Percentiles rank a stretch among this genome's conserved stretches.
These are phyloP conservation scores for Manduca sexta DNA, from an alignment of 1,140 invertebrate species.

Conservation along the genomic window DNA sequence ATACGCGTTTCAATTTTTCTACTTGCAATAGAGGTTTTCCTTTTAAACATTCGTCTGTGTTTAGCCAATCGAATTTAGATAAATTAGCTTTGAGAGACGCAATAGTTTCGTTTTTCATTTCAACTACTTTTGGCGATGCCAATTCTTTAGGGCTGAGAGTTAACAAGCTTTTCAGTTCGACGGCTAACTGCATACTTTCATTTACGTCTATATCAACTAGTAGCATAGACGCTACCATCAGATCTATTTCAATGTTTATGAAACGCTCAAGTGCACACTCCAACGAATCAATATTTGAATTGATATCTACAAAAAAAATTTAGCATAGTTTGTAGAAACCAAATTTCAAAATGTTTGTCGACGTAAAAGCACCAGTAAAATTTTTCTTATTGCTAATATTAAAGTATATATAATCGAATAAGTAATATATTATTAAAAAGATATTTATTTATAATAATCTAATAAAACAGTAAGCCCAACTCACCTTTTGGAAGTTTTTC, in stretches of 20 bases:
- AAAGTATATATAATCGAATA: no score
- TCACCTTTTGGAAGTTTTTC: constrained; percentile 26
- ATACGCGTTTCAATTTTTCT: constrained; percentile 22
- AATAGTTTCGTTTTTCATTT: constrained; percentile 13
- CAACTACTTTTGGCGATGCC: not conserved
- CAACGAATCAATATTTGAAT: constrained; percentile 32
- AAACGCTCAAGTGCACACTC: constrained; percentile 24
- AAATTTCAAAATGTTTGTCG: no score
- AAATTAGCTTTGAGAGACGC: constrained; percentile 15
- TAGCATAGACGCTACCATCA: constrained; percentile 8
- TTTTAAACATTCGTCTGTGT: constrained; percentile 16
- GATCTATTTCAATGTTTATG: constrained; percentile 15
- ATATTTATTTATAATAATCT: not conserved
- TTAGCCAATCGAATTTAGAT: constrained; percentile 29
- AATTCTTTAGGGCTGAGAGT: constrained; percentile 2
- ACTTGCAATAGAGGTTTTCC: constrained; percentile 12
- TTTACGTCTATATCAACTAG: constrained; percentile 9
- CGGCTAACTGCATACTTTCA: constrained; percentile 13
- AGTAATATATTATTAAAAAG: no score
- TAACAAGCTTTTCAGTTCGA: constrained; percentile 14
- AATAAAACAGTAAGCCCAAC: constrained; percentile 11
- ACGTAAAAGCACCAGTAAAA: no score
- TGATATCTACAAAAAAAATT: constrained; percentile 34
- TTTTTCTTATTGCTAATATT: no score
- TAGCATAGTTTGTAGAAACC: no score